Base-by-base conservation (phyloP, 2,888 invertebrate genomes). In the Scelioninae gen. 1 region DNA sequence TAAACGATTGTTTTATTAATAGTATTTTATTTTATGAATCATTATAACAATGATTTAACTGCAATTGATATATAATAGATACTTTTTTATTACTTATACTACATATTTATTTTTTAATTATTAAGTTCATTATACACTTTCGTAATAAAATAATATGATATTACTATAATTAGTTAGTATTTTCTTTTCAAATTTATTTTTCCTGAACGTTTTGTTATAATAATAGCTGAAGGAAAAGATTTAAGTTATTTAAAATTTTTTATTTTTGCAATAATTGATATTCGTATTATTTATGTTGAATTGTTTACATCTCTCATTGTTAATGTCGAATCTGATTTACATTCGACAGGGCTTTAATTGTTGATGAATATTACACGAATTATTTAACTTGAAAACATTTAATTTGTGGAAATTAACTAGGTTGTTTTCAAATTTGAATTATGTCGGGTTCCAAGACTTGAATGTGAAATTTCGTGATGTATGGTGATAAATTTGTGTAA, bases 31-130 rank as follows among this genome's bases (percentile, higher is more conserved):
- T 23, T 47, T 9, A 29, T 29, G 49, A 29, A 49, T 49, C 10
- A 13, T 49, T 49, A 29, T 49, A 2, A 40, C 2, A 23, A 23
- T 40, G 40, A 58, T 40, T 31, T 13, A 34, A 38, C 40, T 53
- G 66, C 66, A 29, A 66, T 66, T 40, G 31, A 53, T 66, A 66
- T 53, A n/a, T n/a, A n/a, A n/a, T 66, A 53, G 15, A 16, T 40
- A 66, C 40, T 45, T 55, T 49, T 55, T 43, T 45, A 68, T 68
- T 23, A 43, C 49, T 45, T 56, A 47, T 34, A 51, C 31, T 68
- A 23, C 23, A 23, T 23, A 23, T 23, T 23, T 23, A 23, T 23
- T 23, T 23, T 23, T 23, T 23, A 23, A 23, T 2, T 23, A 23
- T 23, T 23, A 23, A 1, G 23, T 23, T 23, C 4, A 23, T 2